Conservation (phyloP, 1,140 invertebrate genomes). For the Chelonus insularis region DNA sequence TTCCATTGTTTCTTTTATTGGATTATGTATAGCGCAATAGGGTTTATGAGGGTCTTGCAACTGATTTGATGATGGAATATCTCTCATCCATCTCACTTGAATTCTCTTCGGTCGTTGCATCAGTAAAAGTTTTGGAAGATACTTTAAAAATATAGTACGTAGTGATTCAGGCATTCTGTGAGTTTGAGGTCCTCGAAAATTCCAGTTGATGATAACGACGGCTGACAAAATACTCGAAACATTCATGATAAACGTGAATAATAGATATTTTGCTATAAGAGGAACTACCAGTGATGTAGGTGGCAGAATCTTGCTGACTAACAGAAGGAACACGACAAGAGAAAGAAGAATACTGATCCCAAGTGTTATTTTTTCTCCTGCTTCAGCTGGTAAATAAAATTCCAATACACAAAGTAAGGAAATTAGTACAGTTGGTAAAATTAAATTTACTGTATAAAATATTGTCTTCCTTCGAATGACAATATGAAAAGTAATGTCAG, state of each 20-base stretch:
- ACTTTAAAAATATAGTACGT: slow-evolving; percentile 89
- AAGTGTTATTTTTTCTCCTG: slow-evolving; percentile 92
- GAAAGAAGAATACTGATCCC: slow-evolving; percentile 99
- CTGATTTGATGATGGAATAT: slow-evolving; percentile 80
- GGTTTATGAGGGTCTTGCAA: slow-evolving; percentile 80
- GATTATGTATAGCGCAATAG: slow-evolving; percentile 65
- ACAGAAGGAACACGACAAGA: slow-evolving; percentile 96
- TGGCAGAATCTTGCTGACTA: slow-evolving; percentile 98
- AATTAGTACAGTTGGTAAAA: slow-evolving; percentile 97
- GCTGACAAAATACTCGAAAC: slow-evolving; percentile 98
- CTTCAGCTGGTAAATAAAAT: slow-evolving; percentile 96
- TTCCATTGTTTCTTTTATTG: slow-evolving; percentile 90
- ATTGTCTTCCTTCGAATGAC: slow-evolving; percentile 96
- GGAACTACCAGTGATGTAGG: slow-evolving; percentile 95
- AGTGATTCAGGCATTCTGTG: slow-evolving; percentile 95
- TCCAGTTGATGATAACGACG: slow-evolving; percentile 99
- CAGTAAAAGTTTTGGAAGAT: slow-evolving; percentile 81
- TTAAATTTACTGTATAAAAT: slow-evolving; percentile 99
- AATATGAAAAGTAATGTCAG: slow-evolving; percentile 96
- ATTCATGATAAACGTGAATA: slow-evolving; percentile 99
- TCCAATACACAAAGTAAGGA: slow-evolving; percentile 98
- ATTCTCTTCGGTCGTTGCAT: slow-evolving; percentile 94
- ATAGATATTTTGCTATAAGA: slow-evolving; percentile 96
- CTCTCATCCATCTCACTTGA: slow-evolving; percentile 93
- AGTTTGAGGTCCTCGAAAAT: slow-evolving; percentile 91